Conservation (phyloP, 2,113 vertebrate species). For the Perccottus glenii region DNA sequence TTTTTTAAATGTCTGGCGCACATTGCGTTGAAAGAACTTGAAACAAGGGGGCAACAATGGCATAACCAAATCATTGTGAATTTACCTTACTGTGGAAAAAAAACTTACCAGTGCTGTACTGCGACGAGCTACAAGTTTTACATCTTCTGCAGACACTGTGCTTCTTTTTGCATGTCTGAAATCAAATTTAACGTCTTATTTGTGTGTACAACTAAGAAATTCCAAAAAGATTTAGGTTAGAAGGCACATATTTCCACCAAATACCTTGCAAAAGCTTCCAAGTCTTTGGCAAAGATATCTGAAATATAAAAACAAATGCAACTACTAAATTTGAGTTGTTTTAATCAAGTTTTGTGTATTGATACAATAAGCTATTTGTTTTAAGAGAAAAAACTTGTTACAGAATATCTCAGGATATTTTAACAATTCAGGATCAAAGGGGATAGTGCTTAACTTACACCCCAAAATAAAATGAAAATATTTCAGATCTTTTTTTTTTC, state of each 20-base stretch:
- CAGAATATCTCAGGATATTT: too few species aligned
- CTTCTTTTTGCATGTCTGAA: slow-evolving; percentile 90
- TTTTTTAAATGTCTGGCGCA: too few species aligned
- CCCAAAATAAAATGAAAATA: too few species aligned
- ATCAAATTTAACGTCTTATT: slow-evolving; percentile 7
- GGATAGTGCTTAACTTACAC: too few species aligned
- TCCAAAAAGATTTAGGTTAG: background rate
- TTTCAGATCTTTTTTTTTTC: too few species aligned
- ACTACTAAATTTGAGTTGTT: background rate
- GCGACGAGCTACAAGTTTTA: slow-evolving; percentile 89
- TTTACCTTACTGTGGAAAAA: background rate
- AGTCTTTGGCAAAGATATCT: slow-evolving; percentile 93
- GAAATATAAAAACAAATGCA: slow-evolving; percentile 16
- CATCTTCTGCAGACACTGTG: slow-evolving; percentile 87
- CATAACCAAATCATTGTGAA: background rate
- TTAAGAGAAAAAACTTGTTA: too few species aligned
- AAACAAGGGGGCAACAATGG: too few species aligned
- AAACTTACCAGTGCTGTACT: slow-evolving; percentile 89
- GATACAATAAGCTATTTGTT: too few species aligned
- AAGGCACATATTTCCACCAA: background rate
- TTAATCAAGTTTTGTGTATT: background rate
- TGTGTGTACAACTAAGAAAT: background rate
- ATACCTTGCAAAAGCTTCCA: slow-evolving; percentile 94
- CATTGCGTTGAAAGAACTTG: background rate
- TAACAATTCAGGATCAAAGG: too few species aligned